A percentile compares a stretch with the other conserved stretches of the same genome.
Conservation (phyloP, 2,797 vertebrate species). For the Strix occidentalis region DNA sequence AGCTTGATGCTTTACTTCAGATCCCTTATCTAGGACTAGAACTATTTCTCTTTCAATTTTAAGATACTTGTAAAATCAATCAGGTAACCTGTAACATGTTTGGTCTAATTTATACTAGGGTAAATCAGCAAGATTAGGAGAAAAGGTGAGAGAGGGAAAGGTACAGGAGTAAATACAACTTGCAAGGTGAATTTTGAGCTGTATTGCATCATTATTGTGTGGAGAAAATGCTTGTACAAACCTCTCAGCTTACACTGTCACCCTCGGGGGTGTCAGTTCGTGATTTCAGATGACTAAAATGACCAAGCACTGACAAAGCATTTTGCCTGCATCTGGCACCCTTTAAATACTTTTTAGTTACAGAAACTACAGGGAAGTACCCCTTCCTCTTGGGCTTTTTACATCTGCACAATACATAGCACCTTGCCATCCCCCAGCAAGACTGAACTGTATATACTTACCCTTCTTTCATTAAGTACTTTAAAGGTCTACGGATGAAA, state of each 20-base stretch:
- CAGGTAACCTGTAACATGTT: neutral
- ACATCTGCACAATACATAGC: neutral
- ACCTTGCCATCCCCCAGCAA: neutral
- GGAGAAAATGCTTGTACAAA: neutral
- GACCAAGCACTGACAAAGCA: neutral
- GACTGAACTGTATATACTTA: neutral
- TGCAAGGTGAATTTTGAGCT: neutral
- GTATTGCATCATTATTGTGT: neutral
- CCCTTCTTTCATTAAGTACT: neutral
- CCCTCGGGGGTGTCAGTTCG: neutral
- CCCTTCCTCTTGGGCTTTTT: neutral
- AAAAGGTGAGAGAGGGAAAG: neutral
- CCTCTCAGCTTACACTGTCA: neutral
- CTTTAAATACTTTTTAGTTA: neutral
- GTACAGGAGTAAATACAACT: neutral
- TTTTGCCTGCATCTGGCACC: neutral
- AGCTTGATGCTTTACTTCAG: neutral
- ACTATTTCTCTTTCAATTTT: neutral
- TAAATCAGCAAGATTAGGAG: neutral
- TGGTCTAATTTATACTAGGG: neutral
- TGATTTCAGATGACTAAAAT: neutral
- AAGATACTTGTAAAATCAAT: neutral
- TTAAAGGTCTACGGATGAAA: neutral
- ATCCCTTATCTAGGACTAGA: neutral
- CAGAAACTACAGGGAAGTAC: neutral